These are phyloP conservation scores for Pristiophorus japonicus DNA, from an alignment of 2,113 vertebrate species.

Conservation along the genomic window DNA sequence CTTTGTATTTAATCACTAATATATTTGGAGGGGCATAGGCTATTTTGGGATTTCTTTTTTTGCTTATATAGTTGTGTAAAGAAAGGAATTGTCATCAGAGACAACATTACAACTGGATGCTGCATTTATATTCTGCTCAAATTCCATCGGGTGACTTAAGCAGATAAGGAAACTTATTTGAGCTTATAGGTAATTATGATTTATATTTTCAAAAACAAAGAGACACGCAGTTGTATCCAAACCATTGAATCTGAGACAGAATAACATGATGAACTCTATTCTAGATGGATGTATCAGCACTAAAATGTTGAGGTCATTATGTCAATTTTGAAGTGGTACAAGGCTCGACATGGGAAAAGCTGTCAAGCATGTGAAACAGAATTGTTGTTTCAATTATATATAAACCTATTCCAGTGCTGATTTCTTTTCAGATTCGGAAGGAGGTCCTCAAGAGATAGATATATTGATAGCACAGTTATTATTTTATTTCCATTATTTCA, in stretches of 20 bases:
- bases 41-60: background rate
- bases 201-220: background rate
- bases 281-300: background rate
- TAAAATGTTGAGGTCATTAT: constrained; percentile 26
- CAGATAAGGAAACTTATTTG: background rate
- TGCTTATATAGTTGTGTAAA: background rate
- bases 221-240: too few species aligned
- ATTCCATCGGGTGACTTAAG: background rate
- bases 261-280: background rate
- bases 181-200: background rate
- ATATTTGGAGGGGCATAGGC: background rate
- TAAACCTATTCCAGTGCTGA: background rate
- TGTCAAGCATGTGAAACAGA: background rate
- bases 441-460: background rate
- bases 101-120: background rate
- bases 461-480: background rate
- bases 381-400: constrained; percentile 6
- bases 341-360: background rate
- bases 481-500: background rate
- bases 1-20: background rate
- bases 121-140: background rate
- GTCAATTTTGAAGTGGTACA: background rate
- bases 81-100: background rate
- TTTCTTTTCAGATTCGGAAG: background rate
- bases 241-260: background rate